Evolutionary conservation across 2,113 vertebrate species (phyloP).

Genomic region (Alaudala cheleensis): DNA sequence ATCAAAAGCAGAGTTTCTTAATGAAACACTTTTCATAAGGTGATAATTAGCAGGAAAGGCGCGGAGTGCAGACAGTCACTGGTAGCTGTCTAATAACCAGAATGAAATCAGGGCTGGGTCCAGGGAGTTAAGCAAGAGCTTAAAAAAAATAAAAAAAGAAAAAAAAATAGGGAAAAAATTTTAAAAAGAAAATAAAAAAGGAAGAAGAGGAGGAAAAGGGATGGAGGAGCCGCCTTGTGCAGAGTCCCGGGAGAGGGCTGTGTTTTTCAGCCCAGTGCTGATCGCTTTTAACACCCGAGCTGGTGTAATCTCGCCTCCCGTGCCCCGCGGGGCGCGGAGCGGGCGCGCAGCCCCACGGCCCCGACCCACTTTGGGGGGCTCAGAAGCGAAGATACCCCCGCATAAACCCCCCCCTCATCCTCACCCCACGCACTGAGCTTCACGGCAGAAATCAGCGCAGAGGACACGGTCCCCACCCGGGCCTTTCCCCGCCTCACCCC

Average conservation of each 20-base stretch:
- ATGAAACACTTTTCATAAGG: slow-evolving; percentile 99
- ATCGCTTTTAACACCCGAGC: neutral
- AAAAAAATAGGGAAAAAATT: too few species aligned
- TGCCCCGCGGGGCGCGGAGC: neutral
- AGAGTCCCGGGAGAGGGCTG: neutral
- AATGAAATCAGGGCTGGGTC: slow-evolving; percentile 72
- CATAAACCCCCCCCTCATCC: fast-evolving
- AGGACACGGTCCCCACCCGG: neutral
- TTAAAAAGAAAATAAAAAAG: neutral
- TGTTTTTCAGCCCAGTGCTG: neutral
- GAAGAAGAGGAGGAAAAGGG: neutral
- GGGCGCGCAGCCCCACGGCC: neutral
- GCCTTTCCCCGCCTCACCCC: neutral
- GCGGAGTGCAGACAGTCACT: slow-evolving; percentile 77
- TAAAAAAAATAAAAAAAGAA: neutral
- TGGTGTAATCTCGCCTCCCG: neutral
- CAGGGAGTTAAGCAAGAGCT: slow-evolving; percentile 57
- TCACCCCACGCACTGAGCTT: fast-evolving
- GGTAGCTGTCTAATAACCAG: slow-evolving; percentile 83
- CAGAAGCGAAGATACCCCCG: neutral
- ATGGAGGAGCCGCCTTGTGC: neutral
- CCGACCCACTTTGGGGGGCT: neutral
- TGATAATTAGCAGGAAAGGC: slow-evolving; percentile 96
- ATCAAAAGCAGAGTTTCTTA: slow-evolving; percentile 91
- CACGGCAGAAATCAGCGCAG: neutral